Conservation (phyloP, 2,888 invertebrate species). For the Pemphredon lugubris region DNA sequence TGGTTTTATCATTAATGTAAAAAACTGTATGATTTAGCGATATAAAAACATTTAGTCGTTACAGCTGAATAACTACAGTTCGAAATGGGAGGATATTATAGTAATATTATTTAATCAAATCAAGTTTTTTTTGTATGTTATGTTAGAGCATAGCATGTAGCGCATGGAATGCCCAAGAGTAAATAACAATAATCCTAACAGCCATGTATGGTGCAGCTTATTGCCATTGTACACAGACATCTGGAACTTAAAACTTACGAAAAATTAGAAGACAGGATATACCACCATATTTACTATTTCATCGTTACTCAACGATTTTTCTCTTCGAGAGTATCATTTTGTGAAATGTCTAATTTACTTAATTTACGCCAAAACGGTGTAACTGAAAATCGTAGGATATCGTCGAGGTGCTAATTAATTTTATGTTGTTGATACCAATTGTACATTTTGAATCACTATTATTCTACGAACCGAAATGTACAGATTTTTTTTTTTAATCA, state of each 20-base stretch:
- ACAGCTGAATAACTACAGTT: constrained; percentile 33
- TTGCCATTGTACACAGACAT: constrained; percentile 46
- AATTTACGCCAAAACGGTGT: constrained; percentile 24
- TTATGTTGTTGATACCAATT: constrained; percentile 34
- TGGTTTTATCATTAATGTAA: constrained; percentile 34
- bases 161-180: constrained; percentile 54
- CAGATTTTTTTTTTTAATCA: constrained; percentile 25
- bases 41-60: constrained; percentile 29
- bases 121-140: constrained; percentile 36
- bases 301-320: not conserved
- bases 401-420: constrained; percentile 40
- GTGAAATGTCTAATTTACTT: constrained; percentile 11
- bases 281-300: constrained; percentile 22
- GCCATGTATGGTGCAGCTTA: constrained; percentile 30
- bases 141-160: constrained; percentile 46
- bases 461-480: constrained; percentile 45
- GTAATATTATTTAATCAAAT: constrained; percentile 50
- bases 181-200: constrained; percentile 59
- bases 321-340: constrained; percentile 20
- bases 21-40: constrained; percentile 37
- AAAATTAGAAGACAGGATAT: constrained; percentile 28
- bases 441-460: constrained; percentile 19
- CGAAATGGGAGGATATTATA: constrained; percentile 26
- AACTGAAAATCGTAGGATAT: constrained; percentile 33
- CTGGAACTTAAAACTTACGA: constrained; percentile 53